Base-by-base conservation (phyloP, 2,113 vertebrate species). In the Trichechus manatus region DNA sequence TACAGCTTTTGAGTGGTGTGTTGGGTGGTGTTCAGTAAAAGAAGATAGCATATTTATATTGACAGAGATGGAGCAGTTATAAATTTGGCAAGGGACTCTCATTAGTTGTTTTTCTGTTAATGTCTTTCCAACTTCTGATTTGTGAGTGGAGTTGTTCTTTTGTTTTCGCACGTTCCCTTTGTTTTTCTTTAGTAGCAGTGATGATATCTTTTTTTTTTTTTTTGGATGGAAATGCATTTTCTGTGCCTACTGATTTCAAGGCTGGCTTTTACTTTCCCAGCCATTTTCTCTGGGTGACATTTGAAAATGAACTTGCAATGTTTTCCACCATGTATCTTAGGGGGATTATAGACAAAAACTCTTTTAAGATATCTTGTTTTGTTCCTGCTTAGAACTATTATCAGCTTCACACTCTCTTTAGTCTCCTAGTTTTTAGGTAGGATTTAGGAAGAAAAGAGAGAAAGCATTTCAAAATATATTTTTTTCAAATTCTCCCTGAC, bases 251-350 rank as follows among this genome's bases (percentile, higher is more conserved):
- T 93, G 68, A 88, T 87, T 68, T 50, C 83, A 96, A 83, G 29
- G 68, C 20, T 83, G 75, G 3, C 31, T 87, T 94, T 96, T 96
- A 87, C 90, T 96, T 85, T 77, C 31, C 15, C 23, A 47, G 36
- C 27, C 22, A 50, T 94, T 97, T 96, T 96, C 63, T 82, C 23
- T 93, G 10, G 36, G 42, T 89, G 75, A 75, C 68, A 95, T 96
- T 94, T 93, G 33, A 75, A 97, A 97, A 96, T 96, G 80, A 96
- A 92, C 42, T 95, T 92, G 5, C 20, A 77, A 5, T 87, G 25
- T 84, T 97, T 95, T 96, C 64, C 2, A 22, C 36, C 63, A 17
- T 91, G 47, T 64, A 83, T 92, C 79, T 7, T 84, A 74, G n/a
- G 59, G n/a, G 59, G 31, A 92, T 95, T 91, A 92, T 70, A 95